Evolutionary conservation across 1,140 invertebrate genomes (phyloP).

Genomic region (Lepidurus arcticus): DNA sequence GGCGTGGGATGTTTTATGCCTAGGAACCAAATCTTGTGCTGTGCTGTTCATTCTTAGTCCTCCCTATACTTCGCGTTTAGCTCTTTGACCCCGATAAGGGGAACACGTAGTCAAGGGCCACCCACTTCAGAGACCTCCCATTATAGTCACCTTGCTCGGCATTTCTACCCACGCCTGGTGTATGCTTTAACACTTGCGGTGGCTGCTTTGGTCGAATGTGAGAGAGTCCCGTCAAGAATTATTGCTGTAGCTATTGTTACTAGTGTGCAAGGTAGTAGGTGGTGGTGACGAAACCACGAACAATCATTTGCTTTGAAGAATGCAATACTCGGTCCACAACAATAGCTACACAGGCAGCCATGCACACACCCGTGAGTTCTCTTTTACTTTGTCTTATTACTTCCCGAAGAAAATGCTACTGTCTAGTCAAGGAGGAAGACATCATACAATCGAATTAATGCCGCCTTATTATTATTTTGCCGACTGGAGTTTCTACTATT

Average conservation of each 20-base stretch:
- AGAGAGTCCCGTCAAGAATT: not conserved
- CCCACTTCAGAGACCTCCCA: slow-evolving; percentile 17
- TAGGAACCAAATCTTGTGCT: not conserved
- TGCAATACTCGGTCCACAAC: not conserved
- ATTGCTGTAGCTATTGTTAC: not conserved
- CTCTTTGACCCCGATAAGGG: not conserved
- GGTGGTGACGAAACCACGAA: not conserved
- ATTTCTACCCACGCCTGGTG: not conserved
- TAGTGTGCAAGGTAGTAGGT: not conserved
- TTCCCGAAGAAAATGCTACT: not conserved
- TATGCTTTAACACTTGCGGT: not conserved
- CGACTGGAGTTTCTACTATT: not conserved
- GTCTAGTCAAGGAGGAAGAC: not conserved
- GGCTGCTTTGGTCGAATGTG: not conserved
- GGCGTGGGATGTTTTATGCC: not conserved
- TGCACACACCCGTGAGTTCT: too few relatives aligned
- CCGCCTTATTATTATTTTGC: not conserved
- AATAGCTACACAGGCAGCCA: not conserved
- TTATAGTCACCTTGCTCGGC: slow-evolving; percentile 11
- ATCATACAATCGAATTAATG: not conserved
- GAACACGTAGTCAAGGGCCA: slow-evolving; percentile 4
- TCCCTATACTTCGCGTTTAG: not conserved
- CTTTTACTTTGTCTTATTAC: not conserved
- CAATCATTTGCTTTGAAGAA: not conserved
- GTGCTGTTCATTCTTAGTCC: not conserved